phyloP scores from a whole-genome alignment of 1,140 invertebrate species.

The Heliconius hermathena region DNA sequence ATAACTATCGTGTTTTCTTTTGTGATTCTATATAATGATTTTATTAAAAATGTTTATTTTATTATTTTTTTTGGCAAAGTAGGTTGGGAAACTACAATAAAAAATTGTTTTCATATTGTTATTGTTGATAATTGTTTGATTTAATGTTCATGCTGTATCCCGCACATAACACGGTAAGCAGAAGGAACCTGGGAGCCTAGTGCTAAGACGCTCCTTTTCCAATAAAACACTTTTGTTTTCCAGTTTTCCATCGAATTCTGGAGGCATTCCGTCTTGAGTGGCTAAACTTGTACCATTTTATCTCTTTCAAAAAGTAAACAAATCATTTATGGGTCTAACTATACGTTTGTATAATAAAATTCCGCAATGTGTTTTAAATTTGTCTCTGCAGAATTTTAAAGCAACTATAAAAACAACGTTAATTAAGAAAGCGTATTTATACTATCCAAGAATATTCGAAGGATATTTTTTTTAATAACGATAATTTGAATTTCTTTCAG shows the following conservation, averaged over 20 bases:
- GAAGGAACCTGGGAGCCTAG: background rate
- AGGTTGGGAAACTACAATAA: background rate
- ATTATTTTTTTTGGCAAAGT: background rate
- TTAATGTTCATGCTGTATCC: background rate
- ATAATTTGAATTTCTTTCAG: too few species aligned
- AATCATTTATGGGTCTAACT: too few species aligned
- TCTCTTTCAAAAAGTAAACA: too few species aligned
- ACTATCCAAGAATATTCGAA: too few species aligned
- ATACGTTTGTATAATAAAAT: too few species aligned
- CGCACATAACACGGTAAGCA: background rate
- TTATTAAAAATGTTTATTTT: background rate
- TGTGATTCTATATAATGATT: background rate
- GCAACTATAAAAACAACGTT: too few species aligned
- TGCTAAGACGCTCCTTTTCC: background rate
- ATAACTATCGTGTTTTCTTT: conserved; percentile 4
- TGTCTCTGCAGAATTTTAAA: too few species aligned
- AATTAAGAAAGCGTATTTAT: too few species aligned
- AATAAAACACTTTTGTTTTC: background rate
- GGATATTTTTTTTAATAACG: too few species aligned
- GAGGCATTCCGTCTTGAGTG: background rate
- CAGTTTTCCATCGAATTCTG: background rate
- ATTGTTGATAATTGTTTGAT: too few species aligned
- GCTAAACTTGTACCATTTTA: background rate
- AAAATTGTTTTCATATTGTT: background rate
- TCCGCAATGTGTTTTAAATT: too few species aligned